Evolutionary conservation across 2,113 vertebrate genomes (phyloP), one percentile per base, ranked within the genome.

Genomic region (Percina caprodes): DNA sequence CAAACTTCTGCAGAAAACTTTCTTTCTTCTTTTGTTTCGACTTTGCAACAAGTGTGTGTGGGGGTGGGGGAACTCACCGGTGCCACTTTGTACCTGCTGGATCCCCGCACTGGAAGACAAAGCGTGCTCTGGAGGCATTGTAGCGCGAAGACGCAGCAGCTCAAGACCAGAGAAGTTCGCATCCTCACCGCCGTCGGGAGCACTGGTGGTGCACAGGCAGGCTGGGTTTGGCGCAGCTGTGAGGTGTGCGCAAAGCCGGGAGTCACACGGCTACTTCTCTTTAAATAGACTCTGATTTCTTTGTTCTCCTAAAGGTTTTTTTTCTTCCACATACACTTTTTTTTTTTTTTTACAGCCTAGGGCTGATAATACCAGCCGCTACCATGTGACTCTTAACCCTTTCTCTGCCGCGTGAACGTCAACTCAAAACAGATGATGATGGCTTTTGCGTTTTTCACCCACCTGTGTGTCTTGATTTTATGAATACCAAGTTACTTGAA

Each of bases 241-340:
- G 61, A 71, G 86, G 72, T 71, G 87, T 66, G 77, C 74, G 66
- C 74, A 77, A 56, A 68, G 76, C 74, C 69, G 45, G 80, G 79
- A 90, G 84, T 85, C 87, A 87, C 92, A 88, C 74, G 60, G 79
- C 35, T 89, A 75, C 84, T 86, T 59, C 86, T 92, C 87, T 80
- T 90, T 94, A 95, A 95, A 96, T 95, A 91, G 69, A 89, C 92
- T 92, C 88, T 75, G 90, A 93, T 93, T 91, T 94, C 94, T 95
- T 95, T 95, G 95, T 96, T 95, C 93, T 90, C 83, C 54, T 24
- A 16, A 56, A 39, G 11, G 6, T 62, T 75, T 77, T 30, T 87
- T 86, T 77, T 72, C 82, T 86, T 91, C 75, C 88, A 82, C 88
- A 90, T 66, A 82, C 72, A 83, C 65, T 69, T 66, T 68, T 45